Conservation (phyloP, 2,113 vertebrate species). For the Accipiter virgatus region DNA sequence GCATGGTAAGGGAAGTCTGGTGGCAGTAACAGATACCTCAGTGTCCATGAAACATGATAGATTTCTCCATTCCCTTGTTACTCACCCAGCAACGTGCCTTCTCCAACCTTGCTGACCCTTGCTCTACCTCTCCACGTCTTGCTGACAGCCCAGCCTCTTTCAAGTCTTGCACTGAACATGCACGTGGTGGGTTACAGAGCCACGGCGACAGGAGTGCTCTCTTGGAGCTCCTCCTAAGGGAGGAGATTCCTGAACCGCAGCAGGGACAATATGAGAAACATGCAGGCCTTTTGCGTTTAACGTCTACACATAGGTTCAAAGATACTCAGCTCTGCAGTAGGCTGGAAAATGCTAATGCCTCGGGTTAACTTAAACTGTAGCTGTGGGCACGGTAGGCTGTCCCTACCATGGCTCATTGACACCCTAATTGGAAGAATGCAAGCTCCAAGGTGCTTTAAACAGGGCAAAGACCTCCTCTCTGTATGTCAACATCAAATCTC, state of each 20-base stretch:
- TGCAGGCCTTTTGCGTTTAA: not conserved
- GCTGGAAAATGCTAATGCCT: not conserved
- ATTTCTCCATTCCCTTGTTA: not conserved
- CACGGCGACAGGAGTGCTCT: not conserved
- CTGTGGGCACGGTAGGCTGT: not conserved
- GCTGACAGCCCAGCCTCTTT: not conserved
- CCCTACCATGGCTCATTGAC: not conserved
- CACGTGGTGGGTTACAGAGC: not conserved
- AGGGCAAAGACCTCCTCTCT: not conserved
- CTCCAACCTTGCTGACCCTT: not conserved
- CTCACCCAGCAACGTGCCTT: not conserved
- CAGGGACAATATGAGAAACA: rapidly evolving
- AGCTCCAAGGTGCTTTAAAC: not conserved
- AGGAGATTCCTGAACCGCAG: not conserved
- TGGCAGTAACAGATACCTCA: not conserved
- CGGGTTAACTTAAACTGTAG: not conserved
- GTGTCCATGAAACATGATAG: rapidly evolving
- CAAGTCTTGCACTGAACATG: not conserved
- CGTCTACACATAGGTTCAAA: not conserved
- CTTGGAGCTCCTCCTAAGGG: not conserved
- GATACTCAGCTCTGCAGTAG: not conserved
- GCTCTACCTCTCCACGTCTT: not conserved
- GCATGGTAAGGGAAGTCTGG: not conserved
- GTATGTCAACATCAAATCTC: not conserved
- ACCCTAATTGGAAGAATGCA: not conserved